Evolutionary conservation across 2,797 vertebrate genomes (phyloP), one percentile per base, ranked within the genome.

Genomic region (Pantherophis alleghaniensis): DNA sequence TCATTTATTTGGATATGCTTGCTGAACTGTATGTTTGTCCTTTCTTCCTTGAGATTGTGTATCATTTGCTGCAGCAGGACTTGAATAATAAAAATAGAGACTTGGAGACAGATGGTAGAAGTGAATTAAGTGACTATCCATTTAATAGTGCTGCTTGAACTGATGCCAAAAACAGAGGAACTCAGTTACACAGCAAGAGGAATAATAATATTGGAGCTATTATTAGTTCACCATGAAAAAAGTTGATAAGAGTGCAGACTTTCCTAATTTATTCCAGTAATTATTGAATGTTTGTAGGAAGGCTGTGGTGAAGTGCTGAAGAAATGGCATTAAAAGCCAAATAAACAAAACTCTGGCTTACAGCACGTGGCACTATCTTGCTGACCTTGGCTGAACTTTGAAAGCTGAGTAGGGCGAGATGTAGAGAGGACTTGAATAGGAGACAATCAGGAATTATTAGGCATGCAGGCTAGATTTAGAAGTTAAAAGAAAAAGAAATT

Each of bases 21-120:
- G 86, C 56, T 93, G 59, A 97, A 87, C 20, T 69, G 55, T 87
- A 94, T 28, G 42, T 87, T 87, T 88, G 63, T 90, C 90, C 90
- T 88, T 86, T 79, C 91, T 90, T 91, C 69, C 93, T 42, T 7
- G 2, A 69, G 42, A 0, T 11, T 86, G 5, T 9, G 90, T 93
- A 18, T 87, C 42, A 90, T 66, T 83, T 94, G 92, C 94, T 93
- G 92, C 47, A 89, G 86, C 90, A 88, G 56, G 13, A 91, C 57
- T 87, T 88, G 93, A 93, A 92, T 94, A 94, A 96, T 94, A 94
- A 94, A 94, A 96, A 96, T 59, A 92, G 24, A 90, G 93, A 74
- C 87, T 90, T 91, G 91, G 94, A 94, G 94, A 88, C 94, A 96
- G 95, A 95, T 94, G 93, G 93, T 86, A 94, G 95, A 88, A 95